Evolutionary conservation across 2,888 invertebrate species (phyloP).

Genomic region (Magallana nippona): DNA sequence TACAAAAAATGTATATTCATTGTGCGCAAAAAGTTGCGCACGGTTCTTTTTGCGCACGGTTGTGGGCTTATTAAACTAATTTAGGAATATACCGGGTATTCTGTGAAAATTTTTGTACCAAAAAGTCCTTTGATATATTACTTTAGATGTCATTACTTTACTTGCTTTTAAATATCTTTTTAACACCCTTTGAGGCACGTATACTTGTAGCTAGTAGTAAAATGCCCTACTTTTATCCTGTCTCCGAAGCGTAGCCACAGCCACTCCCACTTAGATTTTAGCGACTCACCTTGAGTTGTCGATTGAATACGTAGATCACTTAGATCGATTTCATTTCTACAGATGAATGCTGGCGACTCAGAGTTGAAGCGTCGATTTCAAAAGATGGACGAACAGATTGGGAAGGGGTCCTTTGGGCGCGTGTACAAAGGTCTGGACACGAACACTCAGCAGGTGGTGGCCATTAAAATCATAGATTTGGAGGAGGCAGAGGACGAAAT

Average conservation of each 20-base stretch:
- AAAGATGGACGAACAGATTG: constrained; percentile 87
- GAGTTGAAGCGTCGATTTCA: neutral
- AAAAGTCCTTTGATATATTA: too few relatives aligned
- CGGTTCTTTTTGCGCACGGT: too few relatives aligned
- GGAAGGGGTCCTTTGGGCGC: constrained; percentile 87
- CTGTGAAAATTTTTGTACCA: too few relatives aligned
- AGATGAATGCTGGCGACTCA: neutral
- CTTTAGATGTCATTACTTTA: too few relatives aligned
- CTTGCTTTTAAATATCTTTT: too few relatives aligned
- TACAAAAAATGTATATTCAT: too few relatives aligned
- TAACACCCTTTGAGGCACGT: too few relatives aligned
- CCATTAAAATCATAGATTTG: constrained; percentile 99
- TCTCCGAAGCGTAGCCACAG: neutral
- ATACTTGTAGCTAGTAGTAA: too few relatives aligned
- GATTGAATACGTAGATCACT: neutral
- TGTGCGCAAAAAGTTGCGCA: too few relatives aligned
- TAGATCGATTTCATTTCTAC: neutral
- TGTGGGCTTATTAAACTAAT: too few relatives aligned
- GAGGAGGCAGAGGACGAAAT: constrained; percentile 99
- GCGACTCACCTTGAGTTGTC: too few relatives aligned
- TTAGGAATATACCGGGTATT: too few relatives aligned
- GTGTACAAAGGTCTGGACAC: constrained; percentile 99
- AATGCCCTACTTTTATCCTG: neutral
- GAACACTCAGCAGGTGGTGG: constrained; percentile 96
- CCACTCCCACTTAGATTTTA: neutral